Conservation (phyloP, 1,140 invertebrate species). For the Ips typographus region DNA sequence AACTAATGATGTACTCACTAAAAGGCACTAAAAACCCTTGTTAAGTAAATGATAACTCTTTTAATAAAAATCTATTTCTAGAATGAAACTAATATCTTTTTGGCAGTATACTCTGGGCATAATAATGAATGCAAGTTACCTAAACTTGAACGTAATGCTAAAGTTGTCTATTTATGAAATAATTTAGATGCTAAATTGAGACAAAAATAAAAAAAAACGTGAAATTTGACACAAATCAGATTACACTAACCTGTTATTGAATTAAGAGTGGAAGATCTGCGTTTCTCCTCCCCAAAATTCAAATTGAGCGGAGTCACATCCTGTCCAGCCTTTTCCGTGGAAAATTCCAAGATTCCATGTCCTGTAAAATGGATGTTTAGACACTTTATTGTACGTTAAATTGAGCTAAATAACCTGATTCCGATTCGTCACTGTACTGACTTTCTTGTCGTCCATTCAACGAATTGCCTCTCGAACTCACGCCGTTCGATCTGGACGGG, state of each 20-base stretch:
- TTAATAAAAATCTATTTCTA: too few relatives aligned
- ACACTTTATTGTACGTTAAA: background rate
- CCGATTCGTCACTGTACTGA: conserved; percentile 51
- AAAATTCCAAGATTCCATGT: conserved; percentile 79
- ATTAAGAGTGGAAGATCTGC: conserved; percentile 68
- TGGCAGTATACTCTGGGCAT: too few relatives aligned
- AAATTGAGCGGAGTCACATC: conserved; percentile 85
- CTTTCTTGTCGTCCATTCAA: conserved; percentile 50
- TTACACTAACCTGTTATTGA: conserved; percentile 67
- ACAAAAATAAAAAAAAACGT: background rate
- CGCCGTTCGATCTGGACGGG: conserved; percentile 47
- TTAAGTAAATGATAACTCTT: too few relatives aligned
- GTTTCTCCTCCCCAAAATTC: conserved; percentile 72
- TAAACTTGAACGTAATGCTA: too few relatives aligned
- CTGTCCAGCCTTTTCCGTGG: conserved; percentile 83
- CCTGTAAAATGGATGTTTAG: conserved; percentile 49
- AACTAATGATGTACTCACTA: too few relatives aligned
- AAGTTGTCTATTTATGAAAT: too few relatives aligned
- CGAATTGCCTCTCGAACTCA: conserved; percentile 50
- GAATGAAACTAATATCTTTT: too few relatives aligned
- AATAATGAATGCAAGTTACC: too few relatives aligned
- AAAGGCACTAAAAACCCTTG: too few relatives aligned
- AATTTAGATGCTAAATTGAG: background rate
- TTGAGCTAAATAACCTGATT: conserved; percentile 45
- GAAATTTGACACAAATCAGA: conserved; percentile 7